phyloP scores from a whole-genome alignment of 2,113 vertebrate genomes.

The Benthochromis sp. region DNA sequence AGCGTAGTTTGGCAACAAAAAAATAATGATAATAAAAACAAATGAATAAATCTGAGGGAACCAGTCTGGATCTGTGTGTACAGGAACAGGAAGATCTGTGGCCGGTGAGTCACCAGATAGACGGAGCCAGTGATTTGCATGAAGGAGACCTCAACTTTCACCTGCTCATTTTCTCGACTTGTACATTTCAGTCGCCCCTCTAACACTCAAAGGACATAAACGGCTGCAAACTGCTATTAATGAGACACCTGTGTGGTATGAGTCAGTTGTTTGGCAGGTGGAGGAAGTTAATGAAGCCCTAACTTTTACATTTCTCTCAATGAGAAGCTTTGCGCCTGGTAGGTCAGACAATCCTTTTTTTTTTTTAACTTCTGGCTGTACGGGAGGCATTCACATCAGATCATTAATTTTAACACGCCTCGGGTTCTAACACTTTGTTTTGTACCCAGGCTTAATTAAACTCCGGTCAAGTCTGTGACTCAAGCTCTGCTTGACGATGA shows the following conservation, averaged over 20 bases:
- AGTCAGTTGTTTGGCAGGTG: conserved; percentile 37
- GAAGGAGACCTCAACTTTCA: background rate
- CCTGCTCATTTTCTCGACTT: background rate
- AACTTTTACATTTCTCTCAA: conserved; percentile 15
- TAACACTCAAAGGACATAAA: conserved; percentile 2
- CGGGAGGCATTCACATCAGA: conserved; percentile 23
- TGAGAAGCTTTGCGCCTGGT: background rate
- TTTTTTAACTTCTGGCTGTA: background rate
- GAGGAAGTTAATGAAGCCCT: conserved; percentile 37
- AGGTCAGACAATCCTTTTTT: conserved; percentile 20
- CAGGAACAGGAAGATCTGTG: background rate
- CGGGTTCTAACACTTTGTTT: background rate
- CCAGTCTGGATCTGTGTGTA: background rate
- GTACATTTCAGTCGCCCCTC: background rate
- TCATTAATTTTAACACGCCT: conserved; percentile 44
- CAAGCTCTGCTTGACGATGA: background rate
- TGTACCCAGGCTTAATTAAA: conserved; percentile 44
- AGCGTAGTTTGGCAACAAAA: background rate
- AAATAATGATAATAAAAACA: background rate
- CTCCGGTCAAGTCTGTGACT: background rate
- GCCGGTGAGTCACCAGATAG: background rate
- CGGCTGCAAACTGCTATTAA: conserved; percentile 11
- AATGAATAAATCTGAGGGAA: background rate
- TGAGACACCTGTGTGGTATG: background rate
- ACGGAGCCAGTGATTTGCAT: background rate